Base-by-base conservation (phyloP, 2,113 vertebrate genomes). In the Lucifuga dentata region DNA sequence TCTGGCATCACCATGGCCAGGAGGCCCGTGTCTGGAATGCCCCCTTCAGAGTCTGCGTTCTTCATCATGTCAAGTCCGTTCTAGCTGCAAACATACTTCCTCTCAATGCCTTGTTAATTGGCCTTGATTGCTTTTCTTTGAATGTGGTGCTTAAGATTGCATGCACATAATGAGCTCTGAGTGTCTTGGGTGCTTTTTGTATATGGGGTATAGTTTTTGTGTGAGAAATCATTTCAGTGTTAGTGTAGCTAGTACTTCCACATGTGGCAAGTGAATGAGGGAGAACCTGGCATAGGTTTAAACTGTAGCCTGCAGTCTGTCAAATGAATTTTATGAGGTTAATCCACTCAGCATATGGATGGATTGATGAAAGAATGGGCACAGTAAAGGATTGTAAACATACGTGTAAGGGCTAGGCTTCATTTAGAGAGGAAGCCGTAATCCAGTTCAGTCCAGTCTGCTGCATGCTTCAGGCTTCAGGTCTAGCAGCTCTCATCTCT, bases 401-500 rank as follows among this genome's bases (percentile, higher is more conserved):
- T 29, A 29, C 26, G 7, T n/a, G n/a, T 26, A 56, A 69, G 17
- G 61, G 29, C 16, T 69, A 68, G 53, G 64, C 58, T 62, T 71
- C 38, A 38, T 65, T 83, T 71, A 13, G 17, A 66, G 26, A 63
- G 44, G 16, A 62, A 60, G 51, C 41, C 44, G 38, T 72, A 41
- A 66, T 83, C 41, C 62, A 68, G 44, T 70, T 69, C 59, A 63
- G 44, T 55, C 40, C 21, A 40, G 52, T 23, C 45, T 68, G 35
- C 55, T 73, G 84, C 86, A 90, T 89, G 89, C 65, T 64, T 67
- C 44, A 70, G 57, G 89, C 65, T 64, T 67, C 44, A 70, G 57
- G 52, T 65, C 44, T 76, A 56, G 32, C 59, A 64, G 35, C 44
- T 52, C 68, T 73, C 38, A 62, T 36, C 16, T 58, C 16, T 73